Evolutionary conservation across 2,888 invertebrate genomes (phyloP).

Genomic region (Leptopilina syphax): DNA sequence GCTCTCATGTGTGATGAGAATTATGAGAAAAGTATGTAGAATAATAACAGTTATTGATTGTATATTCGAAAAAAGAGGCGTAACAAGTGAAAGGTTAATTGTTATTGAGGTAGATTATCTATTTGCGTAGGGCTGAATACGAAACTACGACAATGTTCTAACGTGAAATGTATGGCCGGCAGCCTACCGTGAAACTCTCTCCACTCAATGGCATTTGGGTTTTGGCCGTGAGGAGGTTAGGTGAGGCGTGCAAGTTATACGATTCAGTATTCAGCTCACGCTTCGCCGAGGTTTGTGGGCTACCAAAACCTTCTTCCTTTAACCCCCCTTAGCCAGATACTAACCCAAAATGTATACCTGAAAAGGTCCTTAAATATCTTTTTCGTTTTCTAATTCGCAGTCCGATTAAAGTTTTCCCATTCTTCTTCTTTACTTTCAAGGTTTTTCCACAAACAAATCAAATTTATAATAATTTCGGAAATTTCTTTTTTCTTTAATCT

Average conservation of each 20-base stretch:
- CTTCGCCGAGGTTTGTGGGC: slow-evolving; percentile 54
- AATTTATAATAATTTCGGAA: too few species aligned
- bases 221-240: slow-evolving; percentile 46
- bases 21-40: too few species aligned
- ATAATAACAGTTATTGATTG: too few species aligned
- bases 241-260: slow-evolving; percentile 54
- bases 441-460: too few species aligned
- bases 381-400: not conserved
- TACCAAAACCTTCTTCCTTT: slow-evolving; percentile 45
- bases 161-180: slow-evolving; percentile 65
- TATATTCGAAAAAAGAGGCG: not conserved
- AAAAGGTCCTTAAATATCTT: not conserved
- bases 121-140: slow-evolving; percentile 48
- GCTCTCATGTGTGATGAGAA: too few species aligned
- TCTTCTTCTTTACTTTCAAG: too few species aligned
- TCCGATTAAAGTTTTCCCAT: not conserved
- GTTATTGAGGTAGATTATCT: slow-evolving; percentile 8
- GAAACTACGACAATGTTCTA: slow-evolving; percentile 57
- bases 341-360: slow-evolving; percentile 11
- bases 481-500: too few species aligned
- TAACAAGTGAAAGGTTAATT: slow-evolving; percentile 23
- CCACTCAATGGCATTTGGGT: slow-evolving; percentile 64
- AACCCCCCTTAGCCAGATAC: slow-evolving; percentile 49
- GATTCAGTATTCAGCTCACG: slow-evolving; percentile 59
- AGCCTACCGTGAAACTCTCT: slow-evolving; percentile 70